A percentile compares a stretch with the other conserved stretches of the same genome.
Conservation (phyloP, 1,140 invertebrate genomes). For the Drosophila bifasciata region DNA sequence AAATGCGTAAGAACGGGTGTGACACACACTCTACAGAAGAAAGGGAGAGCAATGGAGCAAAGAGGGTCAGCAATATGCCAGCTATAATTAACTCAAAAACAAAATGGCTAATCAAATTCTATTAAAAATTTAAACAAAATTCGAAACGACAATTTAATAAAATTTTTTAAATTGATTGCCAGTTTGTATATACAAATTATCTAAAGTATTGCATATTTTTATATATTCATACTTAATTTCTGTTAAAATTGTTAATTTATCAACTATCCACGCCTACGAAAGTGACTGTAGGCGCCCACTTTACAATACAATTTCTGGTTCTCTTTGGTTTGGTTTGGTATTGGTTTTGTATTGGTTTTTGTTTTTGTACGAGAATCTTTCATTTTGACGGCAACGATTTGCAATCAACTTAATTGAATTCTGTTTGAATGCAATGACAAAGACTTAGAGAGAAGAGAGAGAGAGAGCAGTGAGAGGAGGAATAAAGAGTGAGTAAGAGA, state of each 20-base stretch:
- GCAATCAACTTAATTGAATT: conserved; percentile 81
- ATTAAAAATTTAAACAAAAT: conserved; percentile 5
- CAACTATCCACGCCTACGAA: no score
- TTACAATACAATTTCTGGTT: conserved; percentile 34
- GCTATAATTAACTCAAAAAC: conserved; percentile 36
- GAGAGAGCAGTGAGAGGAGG: background rate
- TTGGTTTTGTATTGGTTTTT: conserved; percentile 43
- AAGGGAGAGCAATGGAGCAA: background rate
- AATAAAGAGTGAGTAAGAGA: background rate
- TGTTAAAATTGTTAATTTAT: no score
- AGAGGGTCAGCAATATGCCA: conserved; percentile 4
- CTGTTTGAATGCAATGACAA: conserved; percentile 66
- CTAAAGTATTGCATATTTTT: conserved; percentile 1
- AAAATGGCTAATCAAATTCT: conserved; percentile 24
- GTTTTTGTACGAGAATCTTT: conserved; percentile 9
- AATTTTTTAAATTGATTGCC: background rate
- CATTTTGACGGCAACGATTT: conserved; percentile 59
- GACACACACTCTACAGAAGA: conserved; percentile 15
- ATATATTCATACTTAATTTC: conserved; percentile 5
- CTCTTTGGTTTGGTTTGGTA: conserved; percentile 42
- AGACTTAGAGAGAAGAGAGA: conserved; percentile 22
- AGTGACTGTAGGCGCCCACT: conserved; percentile 10
- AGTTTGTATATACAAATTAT: no score
- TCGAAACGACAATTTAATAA: background rate
- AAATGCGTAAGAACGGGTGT: background rate